phyloP scores from a whole-genome alignment of 1,140 invertebrate genomes.

The Coboldia fuscipes region DNA sequence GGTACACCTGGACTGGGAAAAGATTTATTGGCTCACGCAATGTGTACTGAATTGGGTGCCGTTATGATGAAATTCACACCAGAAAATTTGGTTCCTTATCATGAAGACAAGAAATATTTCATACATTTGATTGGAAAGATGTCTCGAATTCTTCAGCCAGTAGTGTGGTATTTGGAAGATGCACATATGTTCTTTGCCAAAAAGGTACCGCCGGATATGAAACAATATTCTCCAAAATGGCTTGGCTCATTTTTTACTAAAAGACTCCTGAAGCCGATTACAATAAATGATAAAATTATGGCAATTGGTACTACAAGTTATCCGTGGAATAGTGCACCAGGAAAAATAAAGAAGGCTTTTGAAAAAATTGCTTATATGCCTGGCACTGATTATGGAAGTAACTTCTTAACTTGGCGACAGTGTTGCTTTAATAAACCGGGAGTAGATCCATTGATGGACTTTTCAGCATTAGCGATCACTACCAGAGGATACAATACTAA shows the following conservation, averaged over 20 bases:
- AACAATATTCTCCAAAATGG: constrained; percentile 24
- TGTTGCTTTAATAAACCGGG: constrained; percentile 29
- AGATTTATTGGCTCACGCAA: constrained; percentile 49
- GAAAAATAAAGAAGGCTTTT: constrained; percentile 23
- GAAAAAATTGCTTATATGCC: constrained; percentile 15
- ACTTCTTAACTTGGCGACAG: constrained; percentile 34
- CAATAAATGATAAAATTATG: constrained; percentile 33
- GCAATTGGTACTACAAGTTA: constrained; percentile 33
- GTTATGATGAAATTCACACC: constrained; percentile 67
- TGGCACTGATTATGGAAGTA: constrained; percentile 42
- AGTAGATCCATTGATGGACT: constrained; percentile 30
- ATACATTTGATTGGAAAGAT: constrained; percentile 23
- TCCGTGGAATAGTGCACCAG: constrained; percentile 29
- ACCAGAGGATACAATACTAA: constrained; percentile 39
- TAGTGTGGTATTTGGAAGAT: constrained; percentile 54
- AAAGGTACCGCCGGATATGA: constrained; percentile 26
- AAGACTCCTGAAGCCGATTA: constrained; percentile 38
- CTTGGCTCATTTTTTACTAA: constrained; percentile 36
- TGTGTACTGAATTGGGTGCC: constrained; percentile 59
- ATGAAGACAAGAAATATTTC: constrained; percentile 31
- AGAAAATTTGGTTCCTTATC: constrained; percentile 51
- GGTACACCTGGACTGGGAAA: constrained; percentile 61
- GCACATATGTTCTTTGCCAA: constrained; percentile 67
- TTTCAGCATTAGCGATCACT: constrained; percentile 38
- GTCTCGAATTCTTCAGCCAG: constrained; percentile 43